phyloP scores from a whole-genome alignment of 2,888 invertebrate species.

The Silvanus unidentatus region DNA sequence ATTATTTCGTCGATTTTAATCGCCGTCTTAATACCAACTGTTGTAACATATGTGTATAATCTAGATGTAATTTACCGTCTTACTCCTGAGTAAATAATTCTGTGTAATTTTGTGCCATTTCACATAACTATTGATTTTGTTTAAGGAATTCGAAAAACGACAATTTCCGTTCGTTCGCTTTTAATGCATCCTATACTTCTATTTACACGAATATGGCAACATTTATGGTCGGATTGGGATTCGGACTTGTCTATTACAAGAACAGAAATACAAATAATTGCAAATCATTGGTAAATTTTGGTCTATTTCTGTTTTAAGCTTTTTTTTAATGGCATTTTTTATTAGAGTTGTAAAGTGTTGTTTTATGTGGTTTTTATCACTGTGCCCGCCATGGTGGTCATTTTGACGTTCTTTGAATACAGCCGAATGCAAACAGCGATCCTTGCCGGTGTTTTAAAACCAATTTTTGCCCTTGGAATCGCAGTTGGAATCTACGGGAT shows the following conservation, averaged over 20 bases:
- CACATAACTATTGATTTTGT: constrained; percentile 5
- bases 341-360: constrained; percentile 12
- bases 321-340: too few species aligned
- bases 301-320: too few species aligned
- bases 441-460: constrained; percentile 26
- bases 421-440: constrained; percentile 21
- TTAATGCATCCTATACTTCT: constrained; percentile 26
- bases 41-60: constrained; percentile 20
- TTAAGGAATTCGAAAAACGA: constrained; percentile 25
- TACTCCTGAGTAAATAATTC: constrained; percentile 25
- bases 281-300: not conserved
- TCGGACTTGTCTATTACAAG: constrained; percentile 25
- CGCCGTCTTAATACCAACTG: constrained; percentile 19
- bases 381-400: constrained; percentile 20
- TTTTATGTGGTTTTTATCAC: constrained; percentile 19
- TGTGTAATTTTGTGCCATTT: constrained; percentile 1
- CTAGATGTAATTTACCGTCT: constrained; percentile 24
- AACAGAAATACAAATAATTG: constrained; percentile 10
- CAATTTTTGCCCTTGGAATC: constrained; percentile 28
- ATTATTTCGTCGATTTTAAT: constrained; percentile 11
- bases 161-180: constrained; percentile 24
- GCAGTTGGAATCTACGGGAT: constrained; percentile 30
- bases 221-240: constrained; percentile 26
- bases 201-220: constrained; percentile 28
- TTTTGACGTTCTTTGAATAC: constrained; percentile 20